phyloP scores from a whole-genome alignment of 1,140 invertebrate genomes.

The Archegozetes longisetosus region DNA sequence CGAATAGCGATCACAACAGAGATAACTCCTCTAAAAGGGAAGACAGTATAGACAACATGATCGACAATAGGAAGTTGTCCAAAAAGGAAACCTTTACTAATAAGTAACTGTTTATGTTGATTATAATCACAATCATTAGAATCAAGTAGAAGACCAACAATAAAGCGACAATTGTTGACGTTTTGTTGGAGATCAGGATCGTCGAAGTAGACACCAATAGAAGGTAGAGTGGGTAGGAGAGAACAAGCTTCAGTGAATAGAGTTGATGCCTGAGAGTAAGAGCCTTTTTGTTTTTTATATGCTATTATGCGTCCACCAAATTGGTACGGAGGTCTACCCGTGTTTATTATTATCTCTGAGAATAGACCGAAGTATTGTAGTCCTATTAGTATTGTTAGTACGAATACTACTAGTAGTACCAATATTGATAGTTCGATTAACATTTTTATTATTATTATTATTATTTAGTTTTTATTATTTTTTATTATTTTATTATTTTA shows the following conservation, averaged over 20 bases:
- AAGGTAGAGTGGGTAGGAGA: not conserved
- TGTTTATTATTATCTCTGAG: not conserved
- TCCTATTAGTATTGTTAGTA: not conserved
- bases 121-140: not conserved
- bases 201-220: conserved; percentile 4
- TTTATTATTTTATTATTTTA: not conserved
- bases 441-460: not conserved
- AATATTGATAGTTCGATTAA: not conserved
- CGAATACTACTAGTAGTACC: not conserved
- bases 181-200: not conserved
- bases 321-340: not conserved
- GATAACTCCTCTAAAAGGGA: conserved; percentile 31
- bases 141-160: conserved; percentile 5
- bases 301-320: conserved; percentile 2
- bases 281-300: conserved; percentile 10
- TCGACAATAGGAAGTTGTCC: conserved; percentile 29
- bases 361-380: conserved; percentile 8
- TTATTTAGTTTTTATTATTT: not conserved
- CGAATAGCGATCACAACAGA: conserved; percentile 32
- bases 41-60: conserved; percentile 30
- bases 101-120: not conserved
- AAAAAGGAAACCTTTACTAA: conserved; percentile 28
- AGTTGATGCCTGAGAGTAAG: not conserved
- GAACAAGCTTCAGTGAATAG: conserved; percentile 11
- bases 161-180: conserved; percentile 5